Evolutionary conservation across 2,888 invertebrate species (phyloP), one percentile per base, ranked within the genome.

Genomic region (Punctoribates punctum): DNA sequence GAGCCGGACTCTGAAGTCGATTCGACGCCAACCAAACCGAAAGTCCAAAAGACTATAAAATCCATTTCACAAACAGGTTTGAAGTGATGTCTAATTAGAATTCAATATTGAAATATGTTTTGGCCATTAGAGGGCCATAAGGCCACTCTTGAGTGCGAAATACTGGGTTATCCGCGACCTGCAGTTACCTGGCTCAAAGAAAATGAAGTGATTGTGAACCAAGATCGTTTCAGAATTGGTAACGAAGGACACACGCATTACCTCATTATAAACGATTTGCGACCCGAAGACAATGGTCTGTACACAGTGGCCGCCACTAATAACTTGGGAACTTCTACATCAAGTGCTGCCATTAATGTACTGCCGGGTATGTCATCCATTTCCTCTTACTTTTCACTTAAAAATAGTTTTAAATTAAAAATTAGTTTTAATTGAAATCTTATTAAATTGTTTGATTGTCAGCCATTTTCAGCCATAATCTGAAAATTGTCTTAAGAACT

Each of bases 231-330:
- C 83, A 88, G 87, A 74, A 85, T 91, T 75, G 90, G 91, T 79
- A 91, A 92, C 82, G 85, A 87, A 27, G 88, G 88, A 76, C 88
- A 87, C 79, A 86, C 87, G 42, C 87, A 87, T 75, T 83, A 83
- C 3, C 90, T 90, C 83, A 89, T 88, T 76, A 86, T 96, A 80
- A 88, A 90, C 81, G 88, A 81, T 92, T 79, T 88, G 81, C 83
- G 85, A 29, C 86, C 90, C 81, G 88, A 88, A 38, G 96, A 96
- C 84, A 88, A 90, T n/a, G 96, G 94, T 73, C 88, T 93, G 62
- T 97, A 97, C 84, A 93, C 93, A 0, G 93, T 94, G 67, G 89
- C 92, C 79, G 95, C 95, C 25, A 89, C 90, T 77, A 93, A 94
- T 82, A 86, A 87, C 34, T 88, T 89, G 77, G 93, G 94, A 78